phyloP scores from a whole-genome alignment of 1,140 invertebrate species.

The Macrosteles quadrilineatus region DNA sequence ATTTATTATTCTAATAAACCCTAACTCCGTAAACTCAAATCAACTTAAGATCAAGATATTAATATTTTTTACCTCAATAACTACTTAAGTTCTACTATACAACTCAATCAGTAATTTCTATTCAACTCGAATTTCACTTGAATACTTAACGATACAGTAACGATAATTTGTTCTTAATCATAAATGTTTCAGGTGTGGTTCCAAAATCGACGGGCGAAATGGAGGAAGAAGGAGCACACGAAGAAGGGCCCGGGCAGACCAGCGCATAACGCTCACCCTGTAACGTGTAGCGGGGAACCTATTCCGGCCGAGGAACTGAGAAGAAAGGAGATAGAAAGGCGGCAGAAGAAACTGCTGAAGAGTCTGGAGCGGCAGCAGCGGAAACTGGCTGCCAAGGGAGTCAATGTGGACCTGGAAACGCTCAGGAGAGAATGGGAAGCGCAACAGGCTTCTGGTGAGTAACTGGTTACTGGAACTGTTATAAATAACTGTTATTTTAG shows the following conservation, averaged over 20 bases:
- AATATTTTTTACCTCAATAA: too few relatives aligned
- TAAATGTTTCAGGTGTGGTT: constrained; percentile 98
- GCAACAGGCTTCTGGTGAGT: constrained; percentile 42
- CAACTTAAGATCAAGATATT: too few relatives aligned
- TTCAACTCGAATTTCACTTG: too few relatives aligned
- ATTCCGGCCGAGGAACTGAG: constrained; percentile 93
- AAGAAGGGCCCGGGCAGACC: constrained; percentile 98
- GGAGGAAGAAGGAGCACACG: constrained; percentile 98
- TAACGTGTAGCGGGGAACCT: constrained; percentile 96
- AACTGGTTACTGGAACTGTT: too few relatives aligned
- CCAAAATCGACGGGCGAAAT: constrained; percentile 98
- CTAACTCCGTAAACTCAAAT: too few relatives aligned
- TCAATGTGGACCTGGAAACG: constrained; percentile 83
- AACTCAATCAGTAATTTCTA: too few relatives aligned
- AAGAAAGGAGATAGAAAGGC: constrained; percentile 84
- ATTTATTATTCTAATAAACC: too few relatives aligned
- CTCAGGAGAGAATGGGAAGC: constrained; percentile 72
- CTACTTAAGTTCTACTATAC: too few relatives aligned
- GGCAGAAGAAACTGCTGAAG: constrained; percentile 90
- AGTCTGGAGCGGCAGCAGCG: constrained; percentile 89
- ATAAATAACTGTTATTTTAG: too few relatives aligned
- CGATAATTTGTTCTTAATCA: too few relatives aligned
- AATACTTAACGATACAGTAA: too few relatives aligned
- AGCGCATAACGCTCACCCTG: constrained; percentile 97
- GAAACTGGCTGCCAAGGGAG: constrained; percentile 86